Conservation (phyloP, 2,797 vertebrate species). For the Poeciliopsis gracilis region DNA sequence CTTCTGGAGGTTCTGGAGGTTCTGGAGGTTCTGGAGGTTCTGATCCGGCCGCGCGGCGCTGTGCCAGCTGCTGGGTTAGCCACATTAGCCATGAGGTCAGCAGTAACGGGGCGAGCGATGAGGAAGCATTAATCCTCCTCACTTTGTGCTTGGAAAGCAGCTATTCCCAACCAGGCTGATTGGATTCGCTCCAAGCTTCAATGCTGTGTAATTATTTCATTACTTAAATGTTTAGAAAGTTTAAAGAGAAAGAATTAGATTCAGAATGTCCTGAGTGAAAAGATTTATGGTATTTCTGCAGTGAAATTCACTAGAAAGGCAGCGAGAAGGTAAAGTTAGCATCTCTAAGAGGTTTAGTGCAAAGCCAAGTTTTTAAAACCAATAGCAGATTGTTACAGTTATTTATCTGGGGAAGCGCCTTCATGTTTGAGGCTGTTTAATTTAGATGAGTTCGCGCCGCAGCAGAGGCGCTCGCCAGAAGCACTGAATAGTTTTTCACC, state of each 20-base stretch:
- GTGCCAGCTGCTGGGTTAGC: constrained; percentile 67
- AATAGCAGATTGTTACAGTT: constrained; percentile 28
- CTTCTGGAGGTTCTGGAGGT: neutral
- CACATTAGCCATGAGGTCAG: constrained; percentile 68
- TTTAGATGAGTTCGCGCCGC: constrained; percentile 29
- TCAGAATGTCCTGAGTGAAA: neutral
- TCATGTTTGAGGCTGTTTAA: constrained; percentile 51
- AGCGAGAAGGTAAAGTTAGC: constrained; percentile 3
- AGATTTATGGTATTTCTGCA: neutral
- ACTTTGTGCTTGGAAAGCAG: constrained; percentile 42
- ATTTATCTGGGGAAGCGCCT: constrained; percentile 41
- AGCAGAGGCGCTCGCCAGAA: constrained; percentile 48
- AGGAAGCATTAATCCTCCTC: constrained; percentile 61
- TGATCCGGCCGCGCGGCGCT: constrained; percentile 54
- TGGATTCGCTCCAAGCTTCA: constrained; percentile 1
- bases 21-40: constrained; percentile 11
- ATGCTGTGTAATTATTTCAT: constrained; percentile 9
- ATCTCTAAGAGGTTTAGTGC: constrained; percentile 31
- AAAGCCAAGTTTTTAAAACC: constrained; percentile 33
- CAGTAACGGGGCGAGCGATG: constrained; percentile 49
- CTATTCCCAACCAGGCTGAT: constrained; percentile 28
- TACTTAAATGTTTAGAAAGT: constrained; percentile 12
- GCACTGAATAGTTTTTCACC: constrained; percentile 52
- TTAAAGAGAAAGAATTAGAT: neutral
- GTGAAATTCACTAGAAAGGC: neutral